Evolutionary conservation across 2,888 invertebrate species (phyloP).

Genomic region (Hypomecis punctinalis): DNA sequence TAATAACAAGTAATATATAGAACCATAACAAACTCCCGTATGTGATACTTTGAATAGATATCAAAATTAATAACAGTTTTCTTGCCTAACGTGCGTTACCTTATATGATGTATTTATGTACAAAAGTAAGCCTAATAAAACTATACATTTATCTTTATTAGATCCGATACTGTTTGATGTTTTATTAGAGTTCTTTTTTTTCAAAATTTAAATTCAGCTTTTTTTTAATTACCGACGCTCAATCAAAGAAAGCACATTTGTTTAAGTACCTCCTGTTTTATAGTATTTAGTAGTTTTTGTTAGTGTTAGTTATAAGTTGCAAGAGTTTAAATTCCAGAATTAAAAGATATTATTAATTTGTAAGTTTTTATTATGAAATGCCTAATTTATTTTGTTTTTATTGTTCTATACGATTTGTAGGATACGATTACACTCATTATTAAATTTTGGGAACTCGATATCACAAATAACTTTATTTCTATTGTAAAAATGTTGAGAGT

Average conservation of each 20-base stretch:
- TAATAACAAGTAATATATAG: constrained; percentile 51
- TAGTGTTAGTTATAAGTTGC: constrained; percentile 75
- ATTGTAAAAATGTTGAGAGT: constrained; percentile 5
- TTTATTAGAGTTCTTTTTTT: constrained; percentile 10
- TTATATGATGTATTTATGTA: constrained; percentile 49
- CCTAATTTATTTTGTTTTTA: constrained; percentile 75
- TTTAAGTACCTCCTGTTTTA: constrained; percentile 60
- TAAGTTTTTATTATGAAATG: constrained; percentile 62
- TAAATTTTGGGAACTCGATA: constrained; percentile 16
- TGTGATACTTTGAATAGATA: constrained; percentile 54
- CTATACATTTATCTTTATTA: constrained; percentile 19
- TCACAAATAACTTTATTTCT: background rate
- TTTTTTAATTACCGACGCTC: constrained; percentile 36
- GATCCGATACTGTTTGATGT: constrained; percentile 4
- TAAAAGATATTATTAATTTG: constrained; percentile 79
- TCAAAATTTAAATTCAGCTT: constrained; percentile 7
- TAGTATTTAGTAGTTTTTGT: constrained; percentile 67
- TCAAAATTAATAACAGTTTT: constrained; percentile 44
- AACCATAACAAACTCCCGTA: constrained; percentile 49
- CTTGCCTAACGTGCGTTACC: constrained; percentile 46
- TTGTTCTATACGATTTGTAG: constrained; percentile 50
- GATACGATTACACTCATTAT: constrained; percentile 45
- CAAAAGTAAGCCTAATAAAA: constrained; percentile 45
- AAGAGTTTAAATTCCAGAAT: constrained; percentile 80
- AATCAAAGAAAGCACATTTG: constrained; percentile 40